Evolutionary conservation across 53 echinoderm and acorn worm genomes (phyloP).

Genomic region (Temnopleurus reevesii): DNA sequence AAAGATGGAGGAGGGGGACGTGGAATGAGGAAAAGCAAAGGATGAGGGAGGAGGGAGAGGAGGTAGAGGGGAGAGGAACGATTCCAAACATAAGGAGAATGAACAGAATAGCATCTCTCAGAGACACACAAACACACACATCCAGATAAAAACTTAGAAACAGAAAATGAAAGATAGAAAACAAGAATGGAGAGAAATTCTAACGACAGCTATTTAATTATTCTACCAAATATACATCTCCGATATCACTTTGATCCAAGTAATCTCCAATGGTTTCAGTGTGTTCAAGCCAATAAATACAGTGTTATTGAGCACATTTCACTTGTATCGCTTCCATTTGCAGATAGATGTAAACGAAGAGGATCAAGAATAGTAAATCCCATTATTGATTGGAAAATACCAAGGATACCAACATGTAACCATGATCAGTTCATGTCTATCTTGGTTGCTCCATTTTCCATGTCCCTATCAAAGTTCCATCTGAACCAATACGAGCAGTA

Average conservation of each 20-base stretch:
- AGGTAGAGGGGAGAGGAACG: no score
- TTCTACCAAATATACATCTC: no score
- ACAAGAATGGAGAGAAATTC: neutral
- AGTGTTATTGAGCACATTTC: no score
- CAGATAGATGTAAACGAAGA: neutral
- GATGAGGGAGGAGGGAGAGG: neutral
- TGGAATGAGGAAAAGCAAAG: neutral
- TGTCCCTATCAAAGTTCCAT: no score
- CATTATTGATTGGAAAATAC: slow-evolving; percentile 5
- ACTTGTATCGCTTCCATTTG: no score
- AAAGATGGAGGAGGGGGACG: neutral
- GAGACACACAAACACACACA: neutral
- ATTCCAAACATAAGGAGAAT: neutral
- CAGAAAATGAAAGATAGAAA: neutral
- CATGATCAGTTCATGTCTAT: neutral
- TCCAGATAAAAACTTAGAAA: neutral
- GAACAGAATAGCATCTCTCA: no score
- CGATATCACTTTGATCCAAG: no score
- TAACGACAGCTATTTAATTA: no score
- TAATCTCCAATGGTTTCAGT: no score
- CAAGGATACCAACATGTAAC: slow-evolving; percentile 19
- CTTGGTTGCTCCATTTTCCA: neutral
- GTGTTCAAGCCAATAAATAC: no score
- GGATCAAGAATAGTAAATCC: neutral
- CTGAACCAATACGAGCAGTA: no score